phyloP scores from a whole-genome alignment of 2,888 invertebrate genomes.

The Eurytoma californica region DNA sequence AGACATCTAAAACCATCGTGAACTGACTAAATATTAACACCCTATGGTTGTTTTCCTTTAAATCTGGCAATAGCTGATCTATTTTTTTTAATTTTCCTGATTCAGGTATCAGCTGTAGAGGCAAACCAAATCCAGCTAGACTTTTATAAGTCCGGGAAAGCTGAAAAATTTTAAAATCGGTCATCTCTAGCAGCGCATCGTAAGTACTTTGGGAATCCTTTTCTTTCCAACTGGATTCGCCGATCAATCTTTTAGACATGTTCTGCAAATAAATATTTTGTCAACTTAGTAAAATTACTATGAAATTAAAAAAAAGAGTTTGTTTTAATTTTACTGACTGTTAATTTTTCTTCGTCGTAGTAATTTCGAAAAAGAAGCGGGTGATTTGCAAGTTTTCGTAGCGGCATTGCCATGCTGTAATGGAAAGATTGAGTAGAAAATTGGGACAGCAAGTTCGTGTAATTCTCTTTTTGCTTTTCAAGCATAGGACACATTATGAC shows the following conservation, averaged over 20 bases:
- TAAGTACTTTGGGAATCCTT: conserved; percentile 86
- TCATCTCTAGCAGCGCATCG: conserved; percentile 91
- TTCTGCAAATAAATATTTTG: conserved; percentile 69
- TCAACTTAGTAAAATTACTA: neutral
- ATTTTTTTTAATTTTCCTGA: conserved; percentile 92
- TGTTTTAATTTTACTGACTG: conserved; percentile 61
- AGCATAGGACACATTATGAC: conserved; percentile 83
- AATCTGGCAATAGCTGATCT: conserved; percentile 84
- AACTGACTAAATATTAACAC: conserved; percentile 97
- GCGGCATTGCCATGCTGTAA: conserved; percentile 88
- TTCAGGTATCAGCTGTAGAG: conserved; percentile 83
- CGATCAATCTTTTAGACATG: conserved; percentile 84
- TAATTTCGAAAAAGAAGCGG: conserved; percentile 88
- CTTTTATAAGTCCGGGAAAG: conserved; percentile 83
- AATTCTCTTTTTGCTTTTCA: conserved; percentile 84
- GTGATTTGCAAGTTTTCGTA: conserved; percentile 96
- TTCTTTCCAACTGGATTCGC: conserved; percentile 84
- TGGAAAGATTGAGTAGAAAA: conserved; percentile 69
- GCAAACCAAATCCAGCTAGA: conserved; percentile 80
- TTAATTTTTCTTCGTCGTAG: conserved; percentile 80
- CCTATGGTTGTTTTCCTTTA: conserved; percentile 86
- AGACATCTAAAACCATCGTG: conserved; percentile 94
- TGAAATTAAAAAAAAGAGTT: conserved; percentile 1
- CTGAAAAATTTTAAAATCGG: conserved; percentile 94
- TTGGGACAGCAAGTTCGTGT: conserved; percentile 82